These are phyloP conservation scores for Episyrphus balteatus DNA, from an alignment of 1,140 invertebrate species.

Conservation along the genomic window DNA sequence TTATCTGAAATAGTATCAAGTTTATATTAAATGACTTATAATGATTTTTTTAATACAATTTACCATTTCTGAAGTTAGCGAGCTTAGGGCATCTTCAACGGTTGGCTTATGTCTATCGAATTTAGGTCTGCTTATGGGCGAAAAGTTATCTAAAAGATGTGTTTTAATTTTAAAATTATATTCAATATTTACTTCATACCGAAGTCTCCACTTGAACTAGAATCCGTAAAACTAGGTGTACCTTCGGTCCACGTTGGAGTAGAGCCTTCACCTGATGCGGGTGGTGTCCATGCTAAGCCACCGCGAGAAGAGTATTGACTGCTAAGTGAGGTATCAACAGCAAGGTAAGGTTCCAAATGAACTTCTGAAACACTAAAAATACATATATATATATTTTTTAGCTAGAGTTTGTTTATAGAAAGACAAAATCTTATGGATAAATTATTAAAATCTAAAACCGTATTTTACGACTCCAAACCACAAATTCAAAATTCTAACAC, in stretches of 20 bases:
- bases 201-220: constrained; percentile 78
- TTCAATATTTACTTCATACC: constrained; percentile 22
- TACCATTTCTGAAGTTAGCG: constrained; percentile 70
- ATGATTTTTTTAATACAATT: constrained; percentile 19
- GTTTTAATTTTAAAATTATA: not conserved
- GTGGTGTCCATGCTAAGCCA: constrained; percentile 61
- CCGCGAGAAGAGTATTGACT: constrained; percentile 35
- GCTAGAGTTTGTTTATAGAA: not conserved
- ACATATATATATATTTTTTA: not conserved
- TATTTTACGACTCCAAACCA: too few relatives aligned
- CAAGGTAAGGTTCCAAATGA: constrained; percentile 34
- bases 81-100: constrained; percentile 59
- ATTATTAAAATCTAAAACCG: too few relatives aligned
- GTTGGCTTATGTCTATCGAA: constrained; percentile 43
- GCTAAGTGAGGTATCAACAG: constrained; percentile 33
- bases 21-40: too few relatives aligned
- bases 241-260: constrained; percentile 98
- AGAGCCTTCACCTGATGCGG: constrained; percentile 77
- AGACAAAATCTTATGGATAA: not conserved
- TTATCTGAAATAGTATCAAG: too few relatives aligned
- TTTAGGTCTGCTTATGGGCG: constrained; percentile 35
- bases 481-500: too few relatives aligned
- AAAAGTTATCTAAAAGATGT: constrained; percentile 31
- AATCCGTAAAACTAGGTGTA: constrained; percentile 92
- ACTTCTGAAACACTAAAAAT: constrained; percentile 34